Evolutionary conservation across 2,888 invertebrate genomes (phyloP).

Genomic region (Lasioglossum oenotherae): DNA sequence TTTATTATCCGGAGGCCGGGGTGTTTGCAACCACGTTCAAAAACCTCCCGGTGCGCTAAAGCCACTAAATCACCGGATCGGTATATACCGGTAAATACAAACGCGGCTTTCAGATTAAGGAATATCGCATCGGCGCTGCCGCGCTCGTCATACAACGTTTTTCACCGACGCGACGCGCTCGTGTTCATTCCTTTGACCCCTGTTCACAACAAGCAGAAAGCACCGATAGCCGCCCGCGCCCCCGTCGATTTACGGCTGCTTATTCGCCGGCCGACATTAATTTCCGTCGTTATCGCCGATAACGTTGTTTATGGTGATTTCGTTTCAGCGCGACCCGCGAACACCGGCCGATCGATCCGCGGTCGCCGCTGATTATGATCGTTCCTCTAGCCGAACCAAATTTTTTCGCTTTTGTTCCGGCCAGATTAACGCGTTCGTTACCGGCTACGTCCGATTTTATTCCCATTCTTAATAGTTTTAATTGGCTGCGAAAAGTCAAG

Average conservation of each 20-base stretch:
- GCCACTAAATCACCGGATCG: constrained; percentile 45
- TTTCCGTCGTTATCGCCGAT: constrained; percentile 41
- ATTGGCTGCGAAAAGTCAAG: too few relatives aligned
- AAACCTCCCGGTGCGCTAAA: constrained; percentile 22
- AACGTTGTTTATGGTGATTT: constrained; percentile 44
- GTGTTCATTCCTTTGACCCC: not conserved
- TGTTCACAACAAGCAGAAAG: not conserved
- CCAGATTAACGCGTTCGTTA: not conserved
- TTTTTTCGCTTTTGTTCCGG: not conserved
- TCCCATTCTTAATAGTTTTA: not conserved
- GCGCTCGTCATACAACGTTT: not conserved
- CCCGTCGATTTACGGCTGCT: constrained; percentile 29
- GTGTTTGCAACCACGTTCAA: constrained; percentile 22
- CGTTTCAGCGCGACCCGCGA: not conserved
- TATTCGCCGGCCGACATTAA: constrained; percentile 38
- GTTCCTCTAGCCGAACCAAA: not conserved
- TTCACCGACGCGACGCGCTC: not conserved
- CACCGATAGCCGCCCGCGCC: not conserved
- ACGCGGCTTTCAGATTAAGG: constrained; percentile 37
- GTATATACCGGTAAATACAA: constrained; percentile 37
- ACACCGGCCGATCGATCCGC: not conserved
- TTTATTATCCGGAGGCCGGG: constrained; percentile 42
- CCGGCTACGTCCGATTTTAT: not conserved
- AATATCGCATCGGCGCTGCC: constrained; percentile 24
- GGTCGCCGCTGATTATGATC: not conserved